Evolutionary conservation across 2,888 invertebrate genomes (phyloP).

Genomic region (Protonemura montana): DNA sequence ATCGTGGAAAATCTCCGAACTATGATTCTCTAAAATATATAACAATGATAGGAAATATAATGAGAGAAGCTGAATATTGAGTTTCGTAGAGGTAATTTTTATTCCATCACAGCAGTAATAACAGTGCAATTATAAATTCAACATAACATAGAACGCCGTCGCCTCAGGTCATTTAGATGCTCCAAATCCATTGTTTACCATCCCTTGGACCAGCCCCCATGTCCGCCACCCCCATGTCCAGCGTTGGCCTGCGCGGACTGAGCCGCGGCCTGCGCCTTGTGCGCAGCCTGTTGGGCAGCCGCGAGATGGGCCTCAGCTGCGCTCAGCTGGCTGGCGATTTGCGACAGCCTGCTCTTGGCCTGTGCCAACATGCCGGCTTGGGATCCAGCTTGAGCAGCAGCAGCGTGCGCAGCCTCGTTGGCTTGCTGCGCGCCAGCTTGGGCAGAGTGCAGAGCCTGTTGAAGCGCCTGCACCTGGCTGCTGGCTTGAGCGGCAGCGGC

Average conservation of each 20-base stretch:
- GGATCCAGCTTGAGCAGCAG: neutral
- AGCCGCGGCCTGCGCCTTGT: neutral
- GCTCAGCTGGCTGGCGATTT: conserved; percentile 22
- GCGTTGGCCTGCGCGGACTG: conserved; percentile 13
- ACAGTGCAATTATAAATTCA: neutral
- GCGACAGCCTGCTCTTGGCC: neutral
- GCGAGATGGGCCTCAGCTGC: conserved; percentile 17
- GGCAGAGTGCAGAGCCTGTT: conserved; percentile 13
- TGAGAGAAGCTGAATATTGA: no score
- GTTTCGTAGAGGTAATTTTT: no score
- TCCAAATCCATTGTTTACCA: neutral
- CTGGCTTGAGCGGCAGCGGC: neutral
- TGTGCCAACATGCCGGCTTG: conserved; percentile 23
- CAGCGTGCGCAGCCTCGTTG: neutral
- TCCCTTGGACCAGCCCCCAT: conserved; percentile 26
- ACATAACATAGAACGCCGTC: neutral
- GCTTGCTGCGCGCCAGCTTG: conserved; percentile 1
- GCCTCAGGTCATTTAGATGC: neutral
- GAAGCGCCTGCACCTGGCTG: conserved; percentile 13
- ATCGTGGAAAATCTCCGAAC: no score
- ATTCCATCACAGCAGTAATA: neutral
- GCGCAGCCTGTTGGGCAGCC: conserved; percentile 18
- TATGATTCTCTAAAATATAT: no score
- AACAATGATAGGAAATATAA: no score
- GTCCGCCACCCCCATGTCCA: conserved; percentile 8